Base-by-base conservation (phyloP, 1,140 invertebrate genomes). In the Dreissena polymorpha region DNA sequence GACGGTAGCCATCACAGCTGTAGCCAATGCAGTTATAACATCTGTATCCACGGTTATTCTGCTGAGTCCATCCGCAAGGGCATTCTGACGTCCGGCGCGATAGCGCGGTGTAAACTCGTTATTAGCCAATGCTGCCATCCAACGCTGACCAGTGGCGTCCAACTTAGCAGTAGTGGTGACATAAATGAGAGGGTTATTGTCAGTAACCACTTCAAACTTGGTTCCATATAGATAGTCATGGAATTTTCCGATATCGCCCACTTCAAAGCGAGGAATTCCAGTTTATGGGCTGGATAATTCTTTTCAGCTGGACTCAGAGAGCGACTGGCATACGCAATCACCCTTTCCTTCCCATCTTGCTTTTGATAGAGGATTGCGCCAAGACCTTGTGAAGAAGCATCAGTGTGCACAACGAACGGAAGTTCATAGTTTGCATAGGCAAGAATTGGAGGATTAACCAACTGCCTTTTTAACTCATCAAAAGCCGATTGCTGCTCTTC, bases 161-260 rank as follows among this genome's bases (percentile, higher is more conserved):
- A 39, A 39, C 39, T 39, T 39, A 8, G 39, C 39, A 39, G 39
- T 39, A 39, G 39, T 39, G 8, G 39, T 39, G 8, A 39, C 39
- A 39, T 39, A 39, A 39, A 8, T 39, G 39, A 39, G 39, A 39
- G 39, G 39, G 39, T 39, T 39, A 39, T 39, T 39, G 39, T 39
- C 39, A 39, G 39, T 39, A 2, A 39, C 39, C 39, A 39, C 39
- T 39, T 39, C 39, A 39, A 77, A 67, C 67, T 8, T 49, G 27
- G 60, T 55, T 23, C 84, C 84, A 76, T 82, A 81, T 10, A 85
- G 67, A 71, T 85, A 82, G 53, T 85, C 76, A 39, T 85, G 70
- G 55, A 85, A 85, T 55, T 81, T 69, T 76, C 72, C 13, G 72
- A 63, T 7, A 76, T 60, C 0, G 65, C 23, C 81, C 81, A 83